Percentiles rank a stretch among this genome's conserved stretches.
Conservation (phyloP, 2,888 invertebrate genomes). For the Ectobius pallidus region DNA sequence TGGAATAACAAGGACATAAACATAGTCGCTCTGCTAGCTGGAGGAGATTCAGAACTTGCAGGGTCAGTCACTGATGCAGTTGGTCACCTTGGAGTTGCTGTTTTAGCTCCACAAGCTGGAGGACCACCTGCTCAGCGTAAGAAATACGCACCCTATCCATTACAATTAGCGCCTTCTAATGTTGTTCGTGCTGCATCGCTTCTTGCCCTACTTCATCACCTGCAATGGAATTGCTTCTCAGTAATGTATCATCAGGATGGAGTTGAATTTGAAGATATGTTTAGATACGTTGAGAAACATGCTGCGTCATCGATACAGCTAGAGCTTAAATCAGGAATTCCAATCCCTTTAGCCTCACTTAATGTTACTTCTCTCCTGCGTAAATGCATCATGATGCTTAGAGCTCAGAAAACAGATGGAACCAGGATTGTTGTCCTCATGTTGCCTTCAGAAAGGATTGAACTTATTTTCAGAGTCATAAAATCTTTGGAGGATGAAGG, state of each 20-base stretch:
- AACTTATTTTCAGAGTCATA: slow-evolving; percentile 37
- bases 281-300: slow-evolving; percentile 36
- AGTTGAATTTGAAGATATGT: slow-evolving; percentile 42
- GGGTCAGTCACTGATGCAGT: slow-evolving; percentile 39
- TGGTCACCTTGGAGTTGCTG: slow-evolving; percentile 42
- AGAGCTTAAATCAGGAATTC: slow-evolving; percentile 19
- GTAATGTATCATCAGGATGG: slow-evolving; percentile 42
- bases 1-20: background rate
- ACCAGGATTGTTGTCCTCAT: slow-evolving; percentile 39
- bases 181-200: slow-evolving; percentile 33
- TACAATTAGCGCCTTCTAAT: slow-evolving; percentile 42
- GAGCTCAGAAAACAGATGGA: slow-evolving; percentile 20
- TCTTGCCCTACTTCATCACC: slow-evolving; percentile 30
- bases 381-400: slow-evolving; percentile 22
- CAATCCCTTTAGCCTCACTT: slow-evolving; percentile 13
- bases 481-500: slow-evolving; percentile 40
- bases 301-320: background rate
- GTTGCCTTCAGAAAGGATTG: slow-evolving; percentile 38
- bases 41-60: slow-evolving; percentile 39
- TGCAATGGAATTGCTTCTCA: slow-evolving; percentile 39
- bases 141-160: slow-evolving; percentile 42
- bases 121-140: slow-evolving; percentile 40
- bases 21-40: slow-evolving; percentile 42
- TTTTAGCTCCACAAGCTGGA: slow-evolving; percentile 41
- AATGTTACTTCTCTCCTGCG: slow-evolving; percentile 22